Evolutionary conservation across 2,113 vertebrate genomes (phyloP), one percentile per base, ranked within the genome.

Genomic region (Antidorcas marsupialis): DNA sequence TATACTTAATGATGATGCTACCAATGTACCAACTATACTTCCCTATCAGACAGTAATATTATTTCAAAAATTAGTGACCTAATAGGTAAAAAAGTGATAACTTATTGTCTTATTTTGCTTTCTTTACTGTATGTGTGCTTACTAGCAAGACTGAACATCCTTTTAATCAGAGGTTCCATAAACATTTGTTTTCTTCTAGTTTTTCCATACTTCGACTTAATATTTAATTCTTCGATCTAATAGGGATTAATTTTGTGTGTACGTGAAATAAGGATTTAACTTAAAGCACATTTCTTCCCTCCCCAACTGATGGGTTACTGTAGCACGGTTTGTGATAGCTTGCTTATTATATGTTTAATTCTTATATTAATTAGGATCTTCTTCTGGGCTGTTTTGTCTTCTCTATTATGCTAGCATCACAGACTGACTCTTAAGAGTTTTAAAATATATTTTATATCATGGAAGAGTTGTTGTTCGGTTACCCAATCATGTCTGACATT

Each of bases 131-230:
- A 15, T 89, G 23, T 89, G 25, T 94, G 53, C 89, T 60, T 92
- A 92, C 8, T 78, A 79, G 16, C 89, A 50, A 89, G 60, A 45
- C 6, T 60, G 19, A 60, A 87, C 36, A 86, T 89, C 76, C 59
- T 97, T 96, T 57, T 88, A 84, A 94, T 71, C 45, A 90, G 76
- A 76, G 62, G 82, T 36, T 79, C 33, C 45, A 94, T 81, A 90
- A 90, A 82, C 60, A 96, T 86, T 94, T 92, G 47, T 62, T 95
- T 92, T 89, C 84, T 86, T 87, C 62, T 96, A 83, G 47, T 87
- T 87, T 71, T 67, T 64, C 43, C 62, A 92, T 79, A 30, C 92
- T 94, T 90, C 16, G 57, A 87, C 78, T 94, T 94, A 97, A 74
- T 82, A 92, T 82, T 89, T 92, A 64, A 95, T 92, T 92, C 19